Conservation (phyloP, 2,113 vertebrate genomes). For the Neodontobutis hainanensis region DNA sequence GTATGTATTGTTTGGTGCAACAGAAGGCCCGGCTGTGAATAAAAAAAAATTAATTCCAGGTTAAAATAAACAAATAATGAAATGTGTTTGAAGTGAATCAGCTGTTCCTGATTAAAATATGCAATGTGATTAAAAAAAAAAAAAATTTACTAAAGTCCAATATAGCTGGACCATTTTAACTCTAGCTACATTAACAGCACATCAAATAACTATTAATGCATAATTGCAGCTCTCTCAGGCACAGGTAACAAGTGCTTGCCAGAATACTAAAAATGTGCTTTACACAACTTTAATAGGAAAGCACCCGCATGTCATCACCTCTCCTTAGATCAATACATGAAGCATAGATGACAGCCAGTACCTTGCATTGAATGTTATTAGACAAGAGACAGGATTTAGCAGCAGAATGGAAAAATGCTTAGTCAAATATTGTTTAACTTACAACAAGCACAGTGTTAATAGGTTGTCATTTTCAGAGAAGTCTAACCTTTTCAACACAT, state of each 20-base stretch:
- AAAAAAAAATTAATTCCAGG: neutral
- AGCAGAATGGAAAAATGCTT: neutral
- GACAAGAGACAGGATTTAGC: neutral
- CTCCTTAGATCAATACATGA: neutral
- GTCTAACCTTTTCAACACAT: neutral
- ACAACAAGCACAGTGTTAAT: slow-evolving; percentile 2
- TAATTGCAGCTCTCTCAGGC: slow-evolving; percentile 8
- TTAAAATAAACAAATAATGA: neutral
- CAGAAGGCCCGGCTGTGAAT: neutral
- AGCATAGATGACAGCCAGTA: neutral
- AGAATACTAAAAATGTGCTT: neutral
- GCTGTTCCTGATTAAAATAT: no score
- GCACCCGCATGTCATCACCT: neutral
- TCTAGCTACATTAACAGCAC: neutral
- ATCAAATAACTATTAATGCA: neutral
- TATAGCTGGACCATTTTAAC: neutral
- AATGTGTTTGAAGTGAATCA: no score
- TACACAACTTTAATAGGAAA: neutral
- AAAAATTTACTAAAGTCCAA: no score
- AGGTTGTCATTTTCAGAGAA: slow-evolving; percentile 4
- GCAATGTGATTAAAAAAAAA: no score
- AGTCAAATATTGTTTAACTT: slow-evolving; percentile 14
- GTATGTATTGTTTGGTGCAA: neutral
- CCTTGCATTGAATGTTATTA: no score
- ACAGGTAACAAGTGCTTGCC: neutral